Evolutionary conservation across 2,113 vertebrate genomes (phyloP).

Genomic region (Poecilia latipinna): DNA sequence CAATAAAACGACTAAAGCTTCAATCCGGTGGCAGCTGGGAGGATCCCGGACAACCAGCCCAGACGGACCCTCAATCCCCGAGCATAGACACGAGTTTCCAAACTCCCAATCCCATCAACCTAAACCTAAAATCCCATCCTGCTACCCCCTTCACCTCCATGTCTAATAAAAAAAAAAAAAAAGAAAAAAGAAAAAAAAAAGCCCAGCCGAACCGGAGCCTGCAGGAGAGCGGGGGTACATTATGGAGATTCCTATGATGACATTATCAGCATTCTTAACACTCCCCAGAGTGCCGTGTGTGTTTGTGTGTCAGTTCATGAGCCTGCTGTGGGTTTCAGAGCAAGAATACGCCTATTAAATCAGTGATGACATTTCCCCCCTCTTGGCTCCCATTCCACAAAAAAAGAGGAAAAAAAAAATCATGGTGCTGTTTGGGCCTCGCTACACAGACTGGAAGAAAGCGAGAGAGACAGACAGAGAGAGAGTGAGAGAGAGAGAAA

Average conservation of each 20-base stretch:
- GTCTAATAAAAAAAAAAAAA: constrained; percentile 52
- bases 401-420: constrained; percentile 15
- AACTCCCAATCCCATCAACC: constrained; percentile 67
- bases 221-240: constrained; percentile 58
- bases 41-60: constrained; percentile 61
- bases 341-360: constrained; percentile 73
- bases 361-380: constrained; percentile 77
- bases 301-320: constrained; percentile 17
- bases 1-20: constrained; percentile 64
- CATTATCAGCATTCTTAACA: constrained; percentile 75
- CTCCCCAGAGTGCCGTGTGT: constrained; percentile 57
- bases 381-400: constrained; percentile 62
- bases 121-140: constrained; percentile 51
- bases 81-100: constrained; percentile 46
- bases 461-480: constrained; percentile 28
- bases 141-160: background rate
- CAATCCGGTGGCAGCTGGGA: constrained; percentile 71
- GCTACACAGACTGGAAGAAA: constrained; percentile 33
- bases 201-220: constrained; percentile 49
- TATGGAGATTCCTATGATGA: constrained; percentile 76
- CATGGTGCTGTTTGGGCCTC: constrained; percentile 52
- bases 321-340: constrained; percentile 25
- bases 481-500: constrained; percentile 18
- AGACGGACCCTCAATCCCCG: constrained; percentile 60
- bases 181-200: constrained; percentile 22